Percentiles rank a stretch among this genome's conserved stretches.
These are phyloP conservation scores for Calephelis virginiensis DNA, from an alignment of 1,140 invertebrate genomes.

Conservation along the genomic window DNA sequence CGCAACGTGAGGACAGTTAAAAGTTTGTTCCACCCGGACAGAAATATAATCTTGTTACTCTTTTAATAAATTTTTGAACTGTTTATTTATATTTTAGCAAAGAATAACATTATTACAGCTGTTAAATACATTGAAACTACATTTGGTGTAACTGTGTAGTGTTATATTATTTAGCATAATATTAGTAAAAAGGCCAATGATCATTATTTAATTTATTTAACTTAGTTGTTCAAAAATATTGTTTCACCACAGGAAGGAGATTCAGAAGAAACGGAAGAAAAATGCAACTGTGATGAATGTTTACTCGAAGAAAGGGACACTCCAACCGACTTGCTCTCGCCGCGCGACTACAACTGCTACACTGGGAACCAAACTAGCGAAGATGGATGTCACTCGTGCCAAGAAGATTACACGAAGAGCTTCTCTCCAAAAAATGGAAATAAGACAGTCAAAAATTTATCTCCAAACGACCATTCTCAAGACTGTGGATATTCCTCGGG, in stretches of 20 bases:
- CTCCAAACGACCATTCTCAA: constrained; percentile 84
- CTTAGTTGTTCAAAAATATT: too few species aligned
- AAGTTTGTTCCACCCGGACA: too few species aligned
- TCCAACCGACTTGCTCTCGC: constrained; percentile 60
- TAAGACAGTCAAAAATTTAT: constrained; percentile 70
- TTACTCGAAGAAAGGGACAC: constrained; percentile 64
- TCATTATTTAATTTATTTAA: too few species aligned
- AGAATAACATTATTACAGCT: too few species aligned
- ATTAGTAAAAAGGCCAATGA: too few species aligned
- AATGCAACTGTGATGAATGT: constrained; percentile 71
- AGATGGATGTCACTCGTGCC: constrained; percentile 60
- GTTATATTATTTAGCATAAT: too few species aligned
- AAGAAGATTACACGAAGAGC: constrained; percentile 53
- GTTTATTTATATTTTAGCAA: too few species aligned
- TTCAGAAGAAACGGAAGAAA: constrained; percentile 72
- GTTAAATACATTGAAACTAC: too few species aligned
- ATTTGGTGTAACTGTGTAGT: too few species aligned
- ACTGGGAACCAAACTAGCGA: constrained; percentile 44
- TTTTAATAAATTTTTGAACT: too few species aligned
- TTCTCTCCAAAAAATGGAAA: constrained; percentile 56
- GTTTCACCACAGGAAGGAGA: constrained; percentile 52
- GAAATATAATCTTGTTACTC: too few species aligned
- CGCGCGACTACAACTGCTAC: constrained; percentile 53
- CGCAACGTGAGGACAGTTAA: too few species aligned
- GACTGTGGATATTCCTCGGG: constrained; percentile 92